These are phyloP conservation scores for Tineola bisselliella DNA, from an alignment of 2,888 invertebrate species.

Conservation along the genomic window DNA sequence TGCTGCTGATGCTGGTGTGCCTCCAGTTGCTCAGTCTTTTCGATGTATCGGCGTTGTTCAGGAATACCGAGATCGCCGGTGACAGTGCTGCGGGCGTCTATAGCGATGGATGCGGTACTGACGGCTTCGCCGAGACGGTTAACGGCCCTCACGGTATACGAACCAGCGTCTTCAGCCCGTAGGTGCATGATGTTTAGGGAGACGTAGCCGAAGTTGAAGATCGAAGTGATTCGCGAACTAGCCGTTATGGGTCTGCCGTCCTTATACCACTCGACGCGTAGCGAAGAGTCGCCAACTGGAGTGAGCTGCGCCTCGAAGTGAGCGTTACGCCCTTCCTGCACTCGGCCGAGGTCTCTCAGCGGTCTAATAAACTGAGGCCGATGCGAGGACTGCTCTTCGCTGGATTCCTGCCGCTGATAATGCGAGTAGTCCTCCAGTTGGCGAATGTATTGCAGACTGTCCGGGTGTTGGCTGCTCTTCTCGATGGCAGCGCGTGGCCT, in stretches of 20 bases:
- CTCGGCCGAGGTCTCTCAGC: constrained; percentile 84
- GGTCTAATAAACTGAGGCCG: constrained; percentile 89
- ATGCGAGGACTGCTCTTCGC: constrained; percentile 83
- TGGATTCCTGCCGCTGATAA: constrained; percentile 85
- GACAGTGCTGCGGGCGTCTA: constrained; percentile 82
- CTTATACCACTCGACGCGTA: constrained; percentile 96
- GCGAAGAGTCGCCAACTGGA: constrained; percentile 91
- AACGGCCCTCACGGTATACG: constrained; percentile 90
- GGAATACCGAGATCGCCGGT: constrained; percentile 89
- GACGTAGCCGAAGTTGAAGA: constrained; percentile 99
- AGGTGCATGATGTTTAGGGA: constrained; percentile 98
- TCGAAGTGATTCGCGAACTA: constrained; percentile 96
- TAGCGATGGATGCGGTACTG: constrained; percentile 80
- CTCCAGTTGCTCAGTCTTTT: constrained; percentile 91
- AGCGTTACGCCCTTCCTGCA: constrained; percentile 90
- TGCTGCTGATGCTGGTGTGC: constrained; percentile 86
- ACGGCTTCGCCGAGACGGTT: constrained; percentile 92
- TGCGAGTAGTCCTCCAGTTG: constrained; percentile 90
- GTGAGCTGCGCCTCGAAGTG: constrained; percentile 94
- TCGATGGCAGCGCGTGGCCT: constrained; percentile 86
- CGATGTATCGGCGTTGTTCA: constrained; percentile 90
- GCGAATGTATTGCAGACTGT: constrained; percentile 89
- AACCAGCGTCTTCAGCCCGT: constrained; percentile 97
- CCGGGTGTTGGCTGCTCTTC: constrained; percentile 89
- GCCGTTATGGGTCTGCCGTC: constrained; percentile 95